Evolutionary conservation across 2,797 vertebrate genomes (phyloP), one percentile per base, ranked within the genome.

Genomic region (Graptemys geographica): DNA sequence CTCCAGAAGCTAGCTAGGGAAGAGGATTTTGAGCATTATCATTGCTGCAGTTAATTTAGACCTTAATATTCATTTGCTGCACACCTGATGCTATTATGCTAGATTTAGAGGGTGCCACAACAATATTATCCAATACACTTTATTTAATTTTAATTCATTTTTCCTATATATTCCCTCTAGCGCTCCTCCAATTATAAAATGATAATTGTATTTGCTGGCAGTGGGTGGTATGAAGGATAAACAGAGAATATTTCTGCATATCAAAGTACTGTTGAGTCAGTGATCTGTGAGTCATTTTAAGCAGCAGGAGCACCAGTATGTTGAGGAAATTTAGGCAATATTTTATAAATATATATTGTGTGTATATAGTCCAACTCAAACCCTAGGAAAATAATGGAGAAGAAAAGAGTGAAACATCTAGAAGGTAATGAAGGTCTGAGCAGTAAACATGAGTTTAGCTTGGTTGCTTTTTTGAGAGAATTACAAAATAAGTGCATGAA

Each of bases 151-250:
- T 0, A 86, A 52, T 94, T 93, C 47, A 33, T 49, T 86, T 79
- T 2, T 65, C 55, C 15, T 6, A 13, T 25, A 44, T 10, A 44
- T 0, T 86, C 51, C 44, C 57, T 89, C 47, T 49, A 80, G 47
- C 69, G 89, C 41, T 89, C 33, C 52, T 94, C 31, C 87, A 95
- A 84, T 96, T 94, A 96, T 27, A 55, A 93, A 95, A 96, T 79
- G 8, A 81, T 93, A 94, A 95, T 84, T 96, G 53, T 87, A 80
- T 93, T 96, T 90, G 11, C 37, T 95, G 90, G 74, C 69, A 94
- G 90, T 90, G 78, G 89, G 84, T 93, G 89, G 90, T 96, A 96
- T 96, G 90, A 78, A 93, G 83, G 95, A 96, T 95, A 97, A 97
- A 95, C 87, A 95, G 37, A 86, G 87, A 94, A 81, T 83, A 83